These are phyloP conservation scores for Gymnocypris eckloni DNA, from an alignment of 2,797 vertebrate genomes.

Conservation along the genomic window DNA sequence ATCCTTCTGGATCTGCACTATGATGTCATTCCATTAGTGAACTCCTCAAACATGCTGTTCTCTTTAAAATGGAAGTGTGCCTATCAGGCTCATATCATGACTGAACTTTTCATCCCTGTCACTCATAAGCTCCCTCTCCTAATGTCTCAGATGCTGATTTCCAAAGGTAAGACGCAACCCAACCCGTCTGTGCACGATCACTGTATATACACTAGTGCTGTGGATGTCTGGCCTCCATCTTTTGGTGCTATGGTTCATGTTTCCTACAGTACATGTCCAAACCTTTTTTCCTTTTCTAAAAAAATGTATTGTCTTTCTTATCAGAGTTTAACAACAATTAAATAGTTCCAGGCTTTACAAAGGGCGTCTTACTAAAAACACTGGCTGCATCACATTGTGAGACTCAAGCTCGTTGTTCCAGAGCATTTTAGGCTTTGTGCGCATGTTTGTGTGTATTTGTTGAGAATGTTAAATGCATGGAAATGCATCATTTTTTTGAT, in stretches of 20 bases:
- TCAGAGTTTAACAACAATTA: background rate
- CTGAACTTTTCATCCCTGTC: slow-evolving; percentile 88
- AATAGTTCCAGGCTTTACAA: background rate
- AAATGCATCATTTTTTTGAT: slow-evolving; percentile 31
- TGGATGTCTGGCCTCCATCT: background rate
- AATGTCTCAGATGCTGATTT: slow-evolving; percentile 93
- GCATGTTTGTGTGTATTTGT: slow-evolving; percentile 44
- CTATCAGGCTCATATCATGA: slow-evolving; percentile 79
- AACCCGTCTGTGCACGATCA: slow-evolving; percentile 29
- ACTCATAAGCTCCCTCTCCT: slow-evolving; percentile 93
- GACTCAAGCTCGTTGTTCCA: background rate
- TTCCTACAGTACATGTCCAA: background rate
- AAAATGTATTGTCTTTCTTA: background rate
- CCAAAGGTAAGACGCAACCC: slow-evolving; percentile 88
- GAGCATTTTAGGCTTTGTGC: slow-evolving; percentile 30
- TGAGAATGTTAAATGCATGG: slow-evolving; percentile 48
- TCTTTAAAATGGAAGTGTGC: slow-evolving; percentile 45
- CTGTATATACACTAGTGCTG: slow-evolving; percentile 23
- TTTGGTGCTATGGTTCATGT: slow-evolving; percentile 35
- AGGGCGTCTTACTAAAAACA: slow-evolving; percentile 11
- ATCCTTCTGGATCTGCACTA: background rate
- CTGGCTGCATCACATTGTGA: background rate
- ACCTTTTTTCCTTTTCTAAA: background rate
- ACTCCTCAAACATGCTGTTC: slow-evolving; percentile 59
- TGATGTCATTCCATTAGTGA: slow-evolving; percentile 24